Percentiles rank a stretch among this genome's conserved stretches.
Conservation (phyloP, 2,888 invertebrate species). For the Disparrhopalites patrizii region DNA sequence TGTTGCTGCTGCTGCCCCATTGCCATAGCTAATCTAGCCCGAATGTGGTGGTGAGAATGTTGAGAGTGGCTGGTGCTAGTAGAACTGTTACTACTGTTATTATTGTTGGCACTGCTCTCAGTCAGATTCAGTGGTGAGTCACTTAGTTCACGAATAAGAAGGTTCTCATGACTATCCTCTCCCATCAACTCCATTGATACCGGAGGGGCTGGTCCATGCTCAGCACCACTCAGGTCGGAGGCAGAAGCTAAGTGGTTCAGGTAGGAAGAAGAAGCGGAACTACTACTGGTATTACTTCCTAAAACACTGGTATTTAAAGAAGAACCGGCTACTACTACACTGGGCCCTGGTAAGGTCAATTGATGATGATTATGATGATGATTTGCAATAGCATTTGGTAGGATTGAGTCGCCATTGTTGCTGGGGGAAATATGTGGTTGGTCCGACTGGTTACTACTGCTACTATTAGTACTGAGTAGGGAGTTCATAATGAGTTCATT, state of each 20-base stretch:
- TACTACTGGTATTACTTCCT: background rate
- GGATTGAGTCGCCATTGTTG: background rate
- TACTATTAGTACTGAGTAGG: background rate
- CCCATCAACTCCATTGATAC: background rate
- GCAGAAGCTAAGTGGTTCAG: background rate
- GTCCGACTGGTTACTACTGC: background rate
- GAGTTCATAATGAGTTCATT: constrained; percentile 1
- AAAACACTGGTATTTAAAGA: background rate
- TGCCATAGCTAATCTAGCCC: too few species aligned
- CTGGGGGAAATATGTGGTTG: background rate
- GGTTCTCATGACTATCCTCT: constrained; percentile 34
- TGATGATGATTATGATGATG: too few species aligned
- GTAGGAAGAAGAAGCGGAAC: background rate
- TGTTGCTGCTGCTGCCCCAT: constrained; percentile 12
- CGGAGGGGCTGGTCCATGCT: background rate
- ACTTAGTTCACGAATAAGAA: constrained; percentile 39
- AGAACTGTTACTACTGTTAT: too few species aligned
- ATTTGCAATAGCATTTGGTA: background rate
- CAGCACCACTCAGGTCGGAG: background rate
- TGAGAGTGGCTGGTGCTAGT: too few species aligned
- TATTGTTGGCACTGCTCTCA: constrained; percentile 25
- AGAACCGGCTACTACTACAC: background rate
- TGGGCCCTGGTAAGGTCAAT: background rate
- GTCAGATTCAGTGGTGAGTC: constrained; percentile 45
- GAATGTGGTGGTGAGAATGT: too few species aligned